Evolutionary conservation across 92 coral and sea anemone species (phyloP), one percentile per base, ranked within the genome.

Genomic region (Heliopora coerulea): DNA sequence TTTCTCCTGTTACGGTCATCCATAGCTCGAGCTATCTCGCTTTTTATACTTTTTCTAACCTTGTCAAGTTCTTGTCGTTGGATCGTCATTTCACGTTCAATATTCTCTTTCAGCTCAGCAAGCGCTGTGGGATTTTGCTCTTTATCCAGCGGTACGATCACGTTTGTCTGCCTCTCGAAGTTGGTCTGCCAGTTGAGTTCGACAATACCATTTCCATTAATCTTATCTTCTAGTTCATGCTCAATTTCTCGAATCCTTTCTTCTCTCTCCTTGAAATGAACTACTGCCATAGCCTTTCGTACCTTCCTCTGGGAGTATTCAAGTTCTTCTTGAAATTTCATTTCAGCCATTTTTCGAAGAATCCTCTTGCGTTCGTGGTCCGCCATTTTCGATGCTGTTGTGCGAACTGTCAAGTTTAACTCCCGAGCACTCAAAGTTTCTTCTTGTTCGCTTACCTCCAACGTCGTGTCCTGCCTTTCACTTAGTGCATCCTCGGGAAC

Each of bases 261-360:
- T 74, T 48, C 87, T 86, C 74, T 87, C 88, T 34, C 88, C 86
- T 75, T 81, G 50, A 48, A 83, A 79, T 34, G 80, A 86, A 32
- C 95, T 82, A 54, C 90, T 85, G 59, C 88, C 80, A 8, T 91
- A 91, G 49, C 78, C 89, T 34, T 88, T 83, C 12, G 91, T 74
- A 19, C 85, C 88, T 54, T 88, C 86, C 40, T 93, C 89, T 26
- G 88, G 79, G 30, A 80, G 84, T 34, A 85, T 29, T 69, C 78
- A 72, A 90, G 84, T 66, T 91, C 89, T 66, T 90, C 96, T 37
- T 85, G 86, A 59, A 90, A 83, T 61, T 93, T 96, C 30, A 90
- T 86, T 59, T 93, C 98, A 0, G 98, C 98, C 42, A 93, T 64
- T 74, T 93, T 93, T 17, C 91, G 85, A 37, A 90, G 83, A 54